Base-by-base conservation (phyloP, 2,888 invertebrate species). In the Fabriciana adippe region DNA sequence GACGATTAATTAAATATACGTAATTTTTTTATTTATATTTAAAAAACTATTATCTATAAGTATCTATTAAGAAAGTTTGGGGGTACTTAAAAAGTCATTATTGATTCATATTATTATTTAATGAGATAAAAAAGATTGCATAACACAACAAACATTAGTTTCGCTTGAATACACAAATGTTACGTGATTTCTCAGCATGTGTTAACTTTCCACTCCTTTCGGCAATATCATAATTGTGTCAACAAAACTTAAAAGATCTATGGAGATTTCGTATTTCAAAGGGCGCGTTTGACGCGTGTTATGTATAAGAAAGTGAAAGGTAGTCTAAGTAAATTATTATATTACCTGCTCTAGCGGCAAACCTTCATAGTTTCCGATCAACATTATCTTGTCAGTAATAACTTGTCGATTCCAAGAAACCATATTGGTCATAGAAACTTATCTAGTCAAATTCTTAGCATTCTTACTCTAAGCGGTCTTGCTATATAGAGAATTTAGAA, bases 261-360 rank as follows among this genome's bases (percentile, higher is more conserved):
- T 60, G 55, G 26, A 61, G 31, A 62, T 57, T 16, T 61, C 50
- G 57, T 55, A 66, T 56, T 64, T 66, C 70, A 72, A 73, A 78
- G 78, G 77, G 74, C 73, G 70, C 57, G 70, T 70, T 66, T 48
- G 64, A 72, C 64, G 59, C 55, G 63, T 57, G 69, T 72, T 73
- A 74, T 71, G 72, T 69, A 64, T 72, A 72, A 54, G 70, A 76
- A 75, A 77, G 78, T 76, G 78, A 78, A 78, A 76, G 75, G 73
- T 66, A 67, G 70, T 69, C 66, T 71, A 73, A 70, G 70, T 72
- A 70, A 75, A 72, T 69, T 69, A 70, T 69, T 68, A 63, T 69
- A 70, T 68, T 70, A 72, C 69, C 67, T 66, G 68, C 64, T 73
- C 71, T 70, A 73, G 71, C 71, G 71, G 75, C 72, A 73, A 76